These are phyloP conservation scores for Zaprionus lachaisei DNA, from an alignment of 1,140 invertebrate genomes.

Conservation along the genomic window DNA sequence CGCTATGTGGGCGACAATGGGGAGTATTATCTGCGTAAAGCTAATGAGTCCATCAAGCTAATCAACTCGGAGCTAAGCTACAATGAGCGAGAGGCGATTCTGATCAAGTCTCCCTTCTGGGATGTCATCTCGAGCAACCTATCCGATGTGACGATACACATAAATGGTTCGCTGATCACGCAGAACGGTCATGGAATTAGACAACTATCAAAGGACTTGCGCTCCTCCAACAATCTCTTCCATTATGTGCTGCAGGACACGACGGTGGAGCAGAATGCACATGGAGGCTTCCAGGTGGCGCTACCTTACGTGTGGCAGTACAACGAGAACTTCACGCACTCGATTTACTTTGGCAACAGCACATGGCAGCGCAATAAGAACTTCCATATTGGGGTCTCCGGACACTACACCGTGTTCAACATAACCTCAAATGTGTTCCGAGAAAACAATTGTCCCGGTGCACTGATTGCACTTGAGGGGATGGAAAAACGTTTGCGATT, in stretches of 20 bases:
- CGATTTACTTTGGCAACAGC: conserved; percentile 93
- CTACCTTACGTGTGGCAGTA: conserved; percentile 98
- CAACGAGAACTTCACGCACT: conserved; percentile 97
- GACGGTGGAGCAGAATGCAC: conserved; percentile 92
- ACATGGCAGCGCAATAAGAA: conserved; percentile 94
- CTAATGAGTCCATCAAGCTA: conserved; percentile 94
- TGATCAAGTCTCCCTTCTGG: conserved; percentile 93
- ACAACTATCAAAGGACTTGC: conserved; percentile 95
- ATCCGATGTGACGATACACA: conserved; percentile 92
- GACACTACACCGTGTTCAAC: conserved; percentile 95
- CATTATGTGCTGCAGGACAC: conserved; percentile 96
- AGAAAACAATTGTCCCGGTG: conserved; percentile 92
- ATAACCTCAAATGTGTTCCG: conserved; percentile 94
- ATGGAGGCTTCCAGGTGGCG: conserved; percentile 92
- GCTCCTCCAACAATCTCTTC: conserved; percentile 96
- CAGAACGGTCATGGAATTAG: conserved; percentile 94
- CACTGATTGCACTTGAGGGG: conserved; percentile 94
- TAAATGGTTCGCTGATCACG: conserved; percentile 93
- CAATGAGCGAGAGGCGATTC: conserved; percentile 92
- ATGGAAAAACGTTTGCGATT: conserved; percentile 98
- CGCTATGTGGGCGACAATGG: conserved; percentile 92
- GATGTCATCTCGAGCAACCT: conserved; percentile 92
- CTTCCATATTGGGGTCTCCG: conserved; percentile 93
- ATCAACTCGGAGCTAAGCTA: conserved; percentile 92
- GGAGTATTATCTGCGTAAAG: conserved; percentile 93